Percentiles rank a stretch among this genome's conserved stretches.
Evolutionary conservation across 1,140 invertebrate genomes (phyloP).

Genomic region (Doryteuthis pealeii): DNA sequence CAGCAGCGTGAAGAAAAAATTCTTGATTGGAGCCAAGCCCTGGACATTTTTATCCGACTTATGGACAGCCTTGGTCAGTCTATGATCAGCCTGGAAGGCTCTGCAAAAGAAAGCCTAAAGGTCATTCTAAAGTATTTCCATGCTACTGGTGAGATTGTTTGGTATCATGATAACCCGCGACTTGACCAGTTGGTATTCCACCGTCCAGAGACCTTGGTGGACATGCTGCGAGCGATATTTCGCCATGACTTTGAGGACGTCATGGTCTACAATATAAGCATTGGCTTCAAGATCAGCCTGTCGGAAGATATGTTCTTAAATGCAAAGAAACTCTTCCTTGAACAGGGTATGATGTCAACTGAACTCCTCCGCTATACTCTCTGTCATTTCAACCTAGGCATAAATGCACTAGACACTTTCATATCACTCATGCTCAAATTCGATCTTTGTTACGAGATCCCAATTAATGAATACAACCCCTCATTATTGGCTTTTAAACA

Average conservation of each 20-base stretch:
- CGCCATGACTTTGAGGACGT: conserved; percentile 51
- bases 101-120: conserved; percentile 41
- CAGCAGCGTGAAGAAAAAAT: conserved; percentile 41
- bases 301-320: conserved; percentile 34
- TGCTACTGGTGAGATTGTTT: conserved; percentile 51
- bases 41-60: conserved; percentile 39
- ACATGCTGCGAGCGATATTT: conserved; percentile 53
- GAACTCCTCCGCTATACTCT: conserved; percentile 47
- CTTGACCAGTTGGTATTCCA: conserved; percentile 49
- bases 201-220: conserved; percentile 49
- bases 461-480: conserved; percentile 28
- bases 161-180: conserved; percentile 49
- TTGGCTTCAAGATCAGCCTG: conserved; percentile 22
- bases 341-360: conserved; percentile 45
- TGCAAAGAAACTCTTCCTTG: conserved; percentile 47
- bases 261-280: conserved; percentile 32
- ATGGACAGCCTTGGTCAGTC: conserved; percentile 42
- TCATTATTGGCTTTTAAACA: conserved; percentile 31
- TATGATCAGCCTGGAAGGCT: conserved; percentile 43
- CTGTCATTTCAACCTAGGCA: conserved; percentile 42
- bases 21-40: conserved; percentile 33
- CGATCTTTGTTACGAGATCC: conserved; percentile 50
- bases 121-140: conserved; percentile 50
- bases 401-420: conserved; percentile 45
- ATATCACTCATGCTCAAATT: conserved; percentile 52